These are phyloP conservation scores for Kryptolebias marmoratus DNA, from an alignment of 2,113 vertebrate genomes.

Conservation along the genomic window DNA sequence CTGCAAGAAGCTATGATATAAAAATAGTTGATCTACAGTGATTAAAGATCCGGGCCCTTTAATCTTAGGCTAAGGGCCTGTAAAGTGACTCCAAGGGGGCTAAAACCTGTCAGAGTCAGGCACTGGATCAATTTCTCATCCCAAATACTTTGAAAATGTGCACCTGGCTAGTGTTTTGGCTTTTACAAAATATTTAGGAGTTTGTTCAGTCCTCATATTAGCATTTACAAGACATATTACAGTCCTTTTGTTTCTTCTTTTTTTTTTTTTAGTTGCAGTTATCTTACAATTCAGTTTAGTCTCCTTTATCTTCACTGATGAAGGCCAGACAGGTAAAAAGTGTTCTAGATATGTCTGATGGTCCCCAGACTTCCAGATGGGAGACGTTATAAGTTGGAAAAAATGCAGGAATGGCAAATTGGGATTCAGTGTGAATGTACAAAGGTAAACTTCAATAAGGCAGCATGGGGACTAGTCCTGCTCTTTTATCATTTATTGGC, in stretches of 20 bases:
- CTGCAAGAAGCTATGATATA: constrained; percentile 6
- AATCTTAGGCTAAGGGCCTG: constrained; percentile 12
- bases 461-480: constrained; percentile 59
- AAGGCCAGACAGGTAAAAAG: constrained; percentile 55
- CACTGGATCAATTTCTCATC: neutral
- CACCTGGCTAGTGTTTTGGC: no score
- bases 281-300: constrained; percentile 40
- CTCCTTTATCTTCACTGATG: constrained; percentile 57
- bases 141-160: constrained; percentile 12
- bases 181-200: constrained; percentile 7
- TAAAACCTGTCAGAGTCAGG: neutral
- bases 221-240: neutral
- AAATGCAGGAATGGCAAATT: constrained; percentile 59
- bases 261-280: no score
- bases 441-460: constrained; percentile 78
- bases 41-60: constrained; percentile 31
- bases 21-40: constrained; percentile 11
- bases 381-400: constrained; percentile 38
- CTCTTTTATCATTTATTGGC: constrained; percentile 79
- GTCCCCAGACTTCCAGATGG: constrained; percentile 45
- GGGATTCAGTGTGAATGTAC: constrained; percentile 68
- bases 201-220: neutral
- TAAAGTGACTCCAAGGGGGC: neutral
- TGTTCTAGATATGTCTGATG: constrained; percentile 42
- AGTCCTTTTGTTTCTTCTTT: constrained; percentile 5